Base-by-base conservation (phyloP, 2,113 vertebrate genomes). In the Hippocampus barbouri region DNA sequence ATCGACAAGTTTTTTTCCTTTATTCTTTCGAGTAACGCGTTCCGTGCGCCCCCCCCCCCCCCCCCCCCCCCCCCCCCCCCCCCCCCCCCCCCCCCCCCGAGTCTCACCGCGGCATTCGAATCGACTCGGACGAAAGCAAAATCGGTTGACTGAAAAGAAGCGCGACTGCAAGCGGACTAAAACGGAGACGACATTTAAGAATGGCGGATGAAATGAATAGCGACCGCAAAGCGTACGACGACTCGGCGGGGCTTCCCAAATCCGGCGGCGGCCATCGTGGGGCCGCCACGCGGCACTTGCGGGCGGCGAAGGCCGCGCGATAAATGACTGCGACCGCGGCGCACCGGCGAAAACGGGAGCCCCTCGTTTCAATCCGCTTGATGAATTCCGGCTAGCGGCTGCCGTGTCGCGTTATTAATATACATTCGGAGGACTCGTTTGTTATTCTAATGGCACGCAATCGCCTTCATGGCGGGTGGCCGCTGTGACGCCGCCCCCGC, bases 371-470 rank as follows among this genome's bases (percentile, higher is more conserved):
- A 88, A 88, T 89, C 88, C 81, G 76, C 78, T 89, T 84, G 87
- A 90, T 89, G 87, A 89, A 89, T 76, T 71, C 60, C 5, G 66
- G 83, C 81, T 75, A 87, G 81, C 80, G 84, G 83, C 80, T 83
- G 83, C 73, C 82, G 82, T 73, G 83, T 76, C 79, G 81, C 79
- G 82, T 81, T 88, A 89, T 90, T 89, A 90, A 90, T 90, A 91
- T 83, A 89, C 87, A 89, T 88, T 86, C 79, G 76, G 79, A 83
- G 76, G 11, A 54, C 63, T 74, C 86, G 87, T 89, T 88, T 88
- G 84, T 89, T 86, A 87, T 85, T 89, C 78, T 87, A 84, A 86
- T 88, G 85, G 87, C 85, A 88, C 82, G 82, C 79, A 72, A 79
- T 71, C 76, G 70, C 72, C 59, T 69, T 25, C 18, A 47, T 7